phyloP scores from a whole-genome alignment of 37 sponge, comb jelly and placozoan genomes.

The Chondrilla cf. caribensis region DNA sequence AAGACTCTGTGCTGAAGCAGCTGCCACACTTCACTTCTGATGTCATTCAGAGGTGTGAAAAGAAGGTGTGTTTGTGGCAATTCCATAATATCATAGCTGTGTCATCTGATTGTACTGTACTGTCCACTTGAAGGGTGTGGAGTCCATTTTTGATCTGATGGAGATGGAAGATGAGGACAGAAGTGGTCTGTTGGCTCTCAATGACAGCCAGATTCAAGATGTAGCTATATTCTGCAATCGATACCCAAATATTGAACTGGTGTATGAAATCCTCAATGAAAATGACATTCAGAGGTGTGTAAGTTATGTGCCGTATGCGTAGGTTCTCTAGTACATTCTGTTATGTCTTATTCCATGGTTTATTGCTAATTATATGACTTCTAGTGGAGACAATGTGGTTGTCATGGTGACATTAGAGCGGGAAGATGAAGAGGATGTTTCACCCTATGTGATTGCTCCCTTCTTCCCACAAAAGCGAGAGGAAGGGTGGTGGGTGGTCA shows the following conservation, averaged over 20 bases:
- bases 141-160: slow-evolving; percentile 97
- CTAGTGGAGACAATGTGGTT: slow-evolving; percentile 67
- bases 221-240: slow-evolving; percentile 96
- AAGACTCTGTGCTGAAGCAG: slow-evolving; percentile 96
- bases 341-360: background rate
- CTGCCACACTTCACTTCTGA: slow-evolving; percentile 96
- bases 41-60: slow-evolving; percentile 85
- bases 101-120: too few species aligned
- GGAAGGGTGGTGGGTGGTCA: slow-evolving; percentile 99
- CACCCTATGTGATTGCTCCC: slow-evolving; percentile 94
- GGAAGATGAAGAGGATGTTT: slow-evolving; percentile 84
- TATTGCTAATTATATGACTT: slow-evolving; percentile 8
- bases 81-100: background rate
- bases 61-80: slow-evolving; percentile 41
- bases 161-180: slow-evolving; percentile 96
- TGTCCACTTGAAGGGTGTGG: slow-evolving; percentile 60
- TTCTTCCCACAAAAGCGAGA: slow-evolving; percentile 97
- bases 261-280: slow-evolving; percentile 72
- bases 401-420: slow-evolving; percentile 84
- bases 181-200: slow-evolving; percentile 67
- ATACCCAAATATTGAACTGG: slow-evolving; percentile 96
- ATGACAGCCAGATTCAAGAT: slow-evolving; percentile 93
- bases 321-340: background rate
- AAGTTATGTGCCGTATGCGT: background rate
- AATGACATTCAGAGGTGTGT: slow-evolving; percentile 67